Base-by-base conservation (phyloP, 2,888 invertebrate species). In the Agrotis clavis region DNA sequence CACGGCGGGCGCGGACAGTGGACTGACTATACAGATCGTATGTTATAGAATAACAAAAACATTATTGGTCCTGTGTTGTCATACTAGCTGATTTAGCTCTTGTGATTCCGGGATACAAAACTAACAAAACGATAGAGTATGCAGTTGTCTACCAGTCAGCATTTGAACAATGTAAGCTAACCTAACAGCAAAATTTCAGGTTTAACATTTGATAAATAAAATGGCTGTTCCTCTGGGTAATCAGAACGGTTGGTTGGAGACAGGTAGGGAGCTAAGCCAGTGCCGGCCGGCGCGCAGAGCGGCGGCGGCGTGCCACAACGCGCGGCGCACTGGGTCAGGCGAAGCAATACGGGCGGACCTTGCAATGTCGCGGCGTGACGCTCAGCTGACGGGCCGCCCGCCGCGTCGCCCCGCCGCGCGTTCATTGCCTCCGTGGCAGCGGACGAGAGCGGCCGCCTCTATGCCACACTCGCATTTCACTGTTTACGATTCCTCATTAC, bases 371-470 rank as follows among this genome's bases (percentile, higher is more conserved):
- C 96, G 96, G 94, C 94, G 94, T 96, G 96, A 95, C 96, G 96
- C 96, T 96, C 96, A 96, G 96, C 96, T 96, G 96, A 96, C 93
- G 93, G 91, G 92, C 92, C 91, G 91, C 93, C 92, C 89, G 92
- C 91, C 93, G 86, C 89, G 82, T 66, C 89, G 86, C 90, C 94
- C 94, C 95, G 79, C 79, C 80, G 79, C 79, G 96, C 97, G 97
- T 97, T 97, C 97, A 97, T 97, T 97, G 97, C 96, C 97, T 97
- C 96, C 97, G 97, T 96, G 97, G 97, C 97, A 92, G 95, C 95
- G 95, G 95, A 91, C 91, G 94, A 89, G 95, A 93, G 92, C 93
- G 92, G 92, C 91, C 93, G 95, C 87, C 81, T 85, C 86, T 90
- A 94, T 93, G 94, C 89, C 77, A 86, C 81, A 83, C 80, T 85